Conservation (phyloP, 2,113 vertebrate species). For the Poeciliopsis prolifica region DNA sequence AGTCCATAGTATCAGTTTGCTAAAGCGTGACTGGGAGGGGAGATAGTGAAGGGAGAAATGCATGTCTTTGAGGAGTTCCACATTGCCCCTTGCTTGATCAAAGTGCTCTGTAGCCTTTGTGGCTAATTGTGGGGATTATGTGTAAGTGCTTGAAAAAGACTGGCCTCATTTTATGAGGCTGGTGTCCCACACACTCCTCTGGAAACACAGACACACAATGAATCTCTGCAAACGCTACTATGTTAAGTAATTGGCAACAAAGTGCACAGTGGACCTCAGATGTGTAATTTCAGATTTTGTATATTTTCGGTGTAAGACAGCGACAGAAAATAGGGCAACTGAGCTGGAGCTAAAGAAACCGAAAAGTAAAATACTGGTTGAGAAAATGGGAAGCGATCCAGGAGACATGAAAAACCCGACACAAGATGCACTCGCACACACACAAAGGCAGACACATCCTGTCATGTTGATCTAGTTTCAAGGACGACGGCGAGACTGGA, state of each 20-base stretch:
- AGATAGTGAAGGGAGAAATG: slow-evolving; percentile 61
- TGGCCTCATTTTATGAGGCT: slow-evolving; percentile 68
- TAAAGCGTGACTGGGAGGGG: slow-evolving; percentile 59
- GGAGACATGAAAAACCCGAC: slow-evolving; percentile 48
- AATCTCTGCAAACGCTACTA: slow-evolving; percentile 20
- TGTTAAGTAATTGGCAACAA: slow-evolving; percentile 13
- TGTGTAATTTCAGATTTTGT: slow-evolving; percentile 35
- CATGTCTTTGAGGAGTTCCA: slow-evolving; percentile 76
- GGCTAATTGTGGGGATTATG: slow-evolving; percentile 84
- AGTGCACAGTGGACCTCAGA: slow-evolving; percentile 37
- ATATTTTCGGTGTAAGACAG: slow-evolving; percentile 16
- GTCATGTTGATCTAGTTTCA: slow-evolving; percentile 73
- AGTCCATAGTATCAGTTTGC: slow-evolving; percentile 84
- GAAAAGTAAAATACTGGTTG: slow-evolving; percentile 44
- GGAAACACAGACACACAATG: slow-evolving; percentile 12
- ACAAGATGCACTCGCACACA: slow-evolving; percentile 25
- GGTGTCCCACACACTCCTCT: slow-evolving; percentile 24
- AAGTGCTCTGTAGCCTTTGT: slow-evolving; percentile 77
- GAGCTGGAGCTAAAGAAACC: slow-evolving; percentile 3
- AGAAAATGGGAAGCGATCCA: slow-evolving; percentile 28
- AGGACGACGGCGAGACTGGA: slow-evolving; percentile 68
- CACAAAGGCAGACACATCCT: slow-evolving; percentile 63
- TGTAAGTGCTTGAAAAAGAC: slow-evolving; percentile 77
- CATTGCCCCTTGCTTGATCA: slow-evolving; percentile 74
- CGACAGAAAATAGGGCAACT: slow-evolving; percentile 24